A percentile compares a stretch with the other conserved stretches of the same genome.
phyloP scores from a whole-genome alignment of 2,888 invertebrate species.

The Nymphalis c-album region DNA sequence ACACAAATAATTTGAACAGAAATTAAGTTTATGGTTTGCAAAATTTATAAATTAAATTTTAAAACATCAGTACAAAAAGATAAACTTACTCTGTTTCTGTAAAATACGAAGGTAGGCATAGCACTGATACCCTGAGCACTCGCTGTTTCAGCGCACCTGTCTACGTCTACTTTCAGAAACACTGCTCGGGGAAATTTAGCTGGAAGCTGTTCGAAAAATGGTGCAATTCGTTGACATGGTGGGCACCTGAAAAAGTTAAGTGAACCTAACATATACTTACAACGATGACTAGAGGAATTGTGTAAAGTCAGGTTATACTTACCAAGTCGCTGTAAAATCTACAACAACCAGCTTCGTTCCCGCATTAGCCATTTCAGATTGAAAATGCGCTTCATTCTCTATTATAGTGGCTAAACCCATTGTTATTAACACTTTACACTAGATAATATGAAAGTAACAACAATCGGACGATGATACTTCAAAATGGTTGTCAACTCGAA shows the following conservation, averaged over 20 bases:
- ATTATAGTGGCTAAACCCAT: slow-evolving; percentile 84
- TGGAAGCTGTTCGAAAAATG: slow-evolving; percentile 94
- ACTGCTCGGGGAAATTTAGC: slow-evolving; percentile 92
- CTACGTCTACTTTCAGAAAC: slow-evolving; percentile 97
- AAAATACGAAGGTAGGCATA: slow-evolving; percentile 99
- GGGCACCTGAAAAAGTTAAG: slow-evolving; percentile 88
- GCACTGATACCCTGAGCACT: slow-evolving; percentile 93
- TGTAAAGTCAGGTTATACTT: slow-evolving; percentile 56
- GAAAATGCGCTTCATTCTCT: slow-evolving; percentile 90
- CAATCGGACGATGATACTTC: slow-evolving; percentile 50
- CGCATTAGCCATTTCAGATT: slow-evolving; percentile 90
- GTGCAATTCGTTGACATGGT: slow-evolving; percentile 97
- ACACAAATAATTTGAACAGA: too few species aligned
- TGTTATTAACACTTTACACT: slow-evolving; percentile 17
- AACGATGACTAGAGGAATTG: slow-evolving; percentile 67
- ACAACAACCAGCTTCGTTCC: slow-evolving; percentile 94
- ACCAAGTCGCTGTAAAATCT: slow-evolving; percentile 98
- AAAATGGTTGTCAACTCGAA: slow-evolving; percentile 46
- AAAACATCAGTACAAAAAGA: slow-evolving; percentile 7
- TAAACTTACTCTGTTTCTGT: slow-evolving; percentile 86
- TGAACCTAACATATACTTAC: slow-evolving; percentile 3
- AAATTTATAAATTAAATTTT: too few species aligned
- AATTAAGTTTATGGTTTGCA: too few species aligned
- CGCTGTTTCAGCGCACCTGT: slow-evolving; percentile 94
- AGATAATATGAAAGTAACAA: slow-evolving; percentile 44